A percentile compares a stretch with the other conserved stretches of the same genome.
These are phyloP conservation scores for Lepidurus packardi DNA, from an alignment of 1,140 invertebrate species.

Conservation along the genomic window DNA sequence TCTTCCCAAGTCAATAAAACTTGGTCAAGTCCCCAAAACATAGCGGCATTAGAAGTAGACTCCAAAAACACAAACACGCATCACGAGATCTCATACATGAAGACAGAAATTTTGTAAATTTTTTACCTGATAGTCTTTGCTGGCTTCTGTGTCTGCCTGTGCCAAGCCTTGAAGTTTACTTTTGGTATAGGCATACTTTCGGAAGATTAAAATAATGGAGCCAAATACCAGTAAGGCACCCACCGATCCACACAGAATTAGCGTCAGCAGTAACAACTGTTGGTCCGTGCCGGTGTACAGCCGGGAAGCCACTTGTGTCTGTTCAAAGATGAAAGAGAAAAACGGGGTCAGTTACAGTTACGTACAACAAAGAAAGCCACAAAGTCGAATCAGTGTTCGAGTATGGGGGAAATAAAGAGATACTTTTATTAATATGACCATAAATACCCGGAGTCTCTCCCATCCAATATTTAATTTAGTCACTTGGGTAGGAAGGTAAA, in stretches of 20 bases:
- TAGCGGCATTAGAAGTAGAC: neutral
- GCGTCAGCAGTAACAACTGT: constrained; percentile 52
- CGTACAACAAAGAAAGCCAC: neutral
- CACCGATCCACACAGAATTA: constrained; percentile 59
- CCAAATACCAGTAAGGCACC: constrained; percentile 64
- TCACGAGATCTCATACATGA: neutral
- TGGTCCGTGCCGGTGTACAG: constrained; percentile 41
- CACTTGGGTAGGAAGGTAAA: constrained; percentile 23
- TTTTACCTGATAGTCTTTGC: constrained; percentile 81
- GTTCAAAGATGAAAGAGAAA: constrained; percentile 38
- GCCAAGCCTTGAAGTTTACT: constrained; percentile 57
- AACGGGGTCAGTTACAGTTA: neutral
- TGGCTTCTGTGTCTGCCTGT: constrained; percentile 72
- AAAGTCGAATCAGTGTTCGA: neutral
- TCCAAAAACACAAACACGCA: neutral
- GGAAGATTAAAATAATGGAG: constrained; percentile 62
- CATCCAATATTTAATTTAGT: neutral
- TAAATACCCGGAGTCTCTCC: neutral
- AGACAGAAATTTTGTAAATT: neutral
- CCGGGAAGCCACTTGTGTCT: constrained; percentile 55
- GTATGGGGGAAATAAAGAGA: neutral
- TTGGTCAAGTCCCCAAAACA: neutral
- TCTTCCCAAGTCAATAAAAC: neutral
- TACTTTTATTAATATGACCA: constrained; percentile 1
- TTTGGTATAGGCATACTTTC: constrained; percentile 61